Evolutionary conservation across 2,888 invertebrate species (phyloP).

Genomic region (Hypsopygia costalis): DNA sequence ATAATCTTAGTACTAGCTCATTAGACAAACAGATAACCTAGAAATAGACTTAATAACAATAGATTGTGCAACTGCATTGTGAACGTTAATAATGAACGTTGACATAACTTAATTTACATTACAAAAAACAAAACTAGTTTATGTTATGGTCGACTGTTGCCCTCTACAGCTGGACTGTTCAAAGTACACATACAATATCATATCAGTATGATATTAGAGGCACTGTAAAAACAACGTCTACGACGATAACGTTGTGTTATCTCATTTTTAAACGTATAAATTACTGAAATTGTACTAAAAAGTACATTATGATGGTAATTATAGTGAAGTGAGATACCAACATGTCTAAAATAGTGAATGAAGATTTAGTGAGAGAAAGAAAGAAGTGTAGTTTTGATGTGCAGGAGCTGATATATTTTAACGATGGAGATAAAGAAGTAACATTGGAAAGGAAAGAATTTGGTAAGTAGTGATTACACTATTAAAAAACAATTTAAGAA

Average conservation of each 20-base stretch:
- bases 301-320: neutral
- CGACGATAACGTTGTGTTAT: neutral
- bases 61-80: too few species aligned
- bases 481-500: too few species aligned
- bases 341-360: slow-evolving; percentile 67
- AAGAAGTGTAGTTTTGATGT: slow-evolving; percentile 85
- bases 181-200: neutral
- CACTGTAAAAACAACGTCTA: neutral
- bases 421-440: slow-evolving; percentile 86
- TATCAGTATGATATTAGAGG: neutral
- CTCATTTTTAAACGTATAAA: neutral
- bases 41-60: too few species aligned
- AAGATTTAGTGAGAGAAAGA: slow-evolving; percentile 85
- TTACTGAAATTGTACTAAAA: too few species aligned
- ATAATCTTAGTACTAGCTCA: too few species aligned
- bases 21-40: too few species aligned
- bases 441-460: slow-evolving; percentile 81
- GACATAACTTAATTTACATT: too few species aligned
- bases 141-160: too few species aligned
- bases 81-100: too few species aligned
- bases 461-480: slow-evolving; percentile 33
- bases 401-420: slow-evolving; percentile 85
- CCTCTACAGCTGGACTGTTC: too few species aligned
- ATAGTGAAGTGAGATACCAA: neutral
- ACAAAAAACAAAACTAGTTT: too few species aligned